Evolutionary conservation across 2,797 vertebrate species (phyloP).

Genomic region (Macropus fuliginosus): DNA sequence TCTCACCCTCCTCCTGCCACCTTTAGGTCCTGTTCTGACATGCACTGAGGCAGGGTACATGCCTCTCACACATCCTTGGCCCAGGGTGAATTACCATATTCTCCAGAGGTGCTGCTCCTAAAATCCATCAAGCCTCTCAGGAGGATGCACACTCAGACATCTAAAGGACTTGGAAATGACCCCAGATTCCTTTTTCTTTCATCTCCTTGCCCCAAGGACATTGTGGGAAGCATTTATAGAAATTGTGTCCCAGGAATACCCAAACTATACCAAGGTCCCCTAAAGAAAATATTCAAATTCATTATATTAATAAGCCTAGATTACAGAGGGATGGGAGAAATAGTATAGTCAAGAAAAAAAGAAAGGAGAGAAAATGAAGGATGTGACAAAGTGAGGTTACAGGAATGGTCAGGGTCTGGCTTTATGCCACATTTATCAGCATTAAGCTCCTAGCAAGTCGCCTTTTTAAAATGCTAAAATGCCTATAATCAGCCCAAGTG

Average conservation of each 20-base stretch:
- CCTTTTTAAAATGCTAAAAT: neutral
- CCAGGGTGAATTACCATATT: conserved; percentile 1
- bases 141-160: conserved; percentile 20
- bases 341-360: neutral
- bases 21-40: neutral
- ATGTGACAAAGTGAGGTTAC: neutral
- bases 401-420: neutral
- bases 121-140: neutral
- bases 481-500: neutral
- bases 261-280: neutral
- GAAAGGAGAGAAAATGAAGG: neutral
- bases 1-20: neutral
- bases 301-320: neutral
- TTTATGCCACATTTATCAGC: neutral
- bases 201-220: neutral
- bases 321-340: neutral
- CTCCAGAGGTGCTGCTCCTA: neutral
- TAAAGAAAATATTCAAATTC: neutral
- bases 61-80: neutral
- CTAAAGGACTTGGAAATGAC: conserved; percentile 1
- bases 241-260: neutral
- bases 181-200: neutral
- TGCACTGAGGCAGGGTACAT: neutral
- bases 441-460: neutral
- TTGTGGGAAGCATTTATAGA: neutral